A percentile compares a stretch with the other conserved stretches of the same genome.
Evolutionary conservation across 2,797 vertebrate genomes (phyloP).

Genomic region (Anguilla megastoma): DNA sequence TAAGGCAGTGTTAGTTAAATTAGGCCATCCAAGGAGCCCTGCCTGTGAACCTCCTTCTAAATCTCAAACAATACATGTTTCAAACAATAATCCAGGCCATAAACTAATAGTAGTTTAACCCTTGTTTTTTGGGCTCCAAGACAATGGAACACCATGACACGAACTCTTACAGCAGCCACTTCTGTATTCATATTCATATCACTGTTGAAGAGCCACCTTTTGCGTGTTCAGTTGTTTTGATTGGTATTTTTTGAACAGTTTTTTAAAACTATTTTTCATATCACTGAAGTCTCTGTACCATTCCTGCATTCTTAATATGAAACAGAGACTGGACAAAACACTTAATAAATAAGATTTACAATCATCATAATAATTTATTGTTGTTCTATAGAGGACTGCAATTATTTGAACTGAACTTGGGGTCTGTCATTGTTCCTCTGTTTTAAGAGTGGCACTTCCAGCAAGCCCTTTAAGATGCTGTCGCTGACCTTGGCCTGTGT

Average conservation of each 20-base stretch:
- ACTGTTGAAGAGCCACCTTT: no score
- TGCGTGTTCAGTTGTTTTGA: no score
- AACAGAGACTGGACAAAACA: neutral
- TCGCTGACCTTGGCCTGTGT: neutral
- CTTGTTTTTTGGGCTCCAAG: no score
- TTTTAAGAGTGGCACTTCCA: neutral
- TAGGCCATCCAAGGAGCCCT: neutral
- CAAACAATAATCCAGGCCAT: neutral
- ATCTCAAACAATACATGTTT: neutral
- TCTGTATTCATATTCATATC: no score
- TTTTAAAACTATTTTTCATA: neutral
- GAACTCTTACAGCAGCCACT: no score
- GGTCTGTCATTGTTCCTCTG: neutral
- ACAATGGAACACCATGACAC: no score
- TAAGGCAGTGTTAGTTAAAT: neutral
- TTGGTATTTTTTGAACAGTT: neutral
- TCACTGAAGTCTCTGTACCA: no score
- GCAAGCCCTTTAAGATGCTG: neutral
- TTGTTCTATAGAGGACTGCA: neutral
- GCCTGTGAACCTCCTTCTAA: neutral
- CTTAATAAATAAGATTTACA: neutral
- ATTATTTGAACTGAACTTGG: neutral
- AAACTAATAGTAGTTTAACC: neutral
- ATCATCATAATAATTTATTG: neutral
- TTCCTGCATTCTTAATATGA: neutral